Base-by-base conservation (phyloP, 2,888 invertebrate species). In the Diloba caeruleocephala region DNA sequence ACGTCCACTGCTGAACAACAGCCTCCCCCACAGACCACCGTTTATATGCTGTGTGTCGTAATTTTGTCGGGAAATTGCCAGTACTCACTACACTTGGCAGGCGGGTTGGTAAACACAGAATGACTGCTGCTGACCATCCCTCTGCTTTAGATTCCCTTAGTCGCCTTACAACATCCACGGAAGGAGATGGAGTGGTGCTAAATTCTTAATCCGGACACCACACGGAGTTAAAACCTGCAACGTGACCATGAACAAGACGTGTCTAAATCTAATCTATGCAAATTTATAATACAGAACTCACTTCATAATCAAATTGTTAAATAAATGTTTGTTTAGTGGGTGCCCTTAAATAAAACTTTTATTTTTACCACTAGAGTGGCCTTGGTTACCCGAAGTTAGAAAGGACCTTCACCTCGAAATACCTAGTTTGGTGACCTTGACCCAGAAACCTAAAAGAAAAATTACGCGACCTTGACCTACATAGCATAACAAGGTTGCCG, bases 371-470 rank as follows among this genome's bases (percentile, higher is more conserved):
- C 31, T 21, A 39, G 7, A 32, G 7, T 55, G 45, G 41, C 70
- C 67, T 66, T 70, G 66, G 55, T 37, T 43, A 49, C 53, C 61
- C 67, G 32, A 44, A 64, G 45, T 56, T 66, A 61, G 69, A 64
- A 51, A 37, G 5, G 38, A 52, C 70, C 71, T 67, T 70, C 71
- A 31, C 64, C 43, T 57, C 58, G 31, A 51, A 55, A 63, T 49
- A 53, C 50, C 55, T 46, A 46, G 58, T 56, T 36, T 36, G 10
- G 23, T 44, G 67, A 58, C 70, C 70, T 54, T 70, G 70, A 70
- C 71, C 59, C 37, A 51, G 14, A 60, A 59, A 57, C 71, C 70
- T 38, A 71, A 55, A 67, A n/a, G n/a, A n/a, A n/a, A 39, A 67
- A 59, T 55, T 29, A 31, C 31, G 50, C 32, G 53, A 55, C 68